phyloP scores from a whole-genome alignment of 2,888 invertebrate genomes.

The Oasisia sp. region DNA sequence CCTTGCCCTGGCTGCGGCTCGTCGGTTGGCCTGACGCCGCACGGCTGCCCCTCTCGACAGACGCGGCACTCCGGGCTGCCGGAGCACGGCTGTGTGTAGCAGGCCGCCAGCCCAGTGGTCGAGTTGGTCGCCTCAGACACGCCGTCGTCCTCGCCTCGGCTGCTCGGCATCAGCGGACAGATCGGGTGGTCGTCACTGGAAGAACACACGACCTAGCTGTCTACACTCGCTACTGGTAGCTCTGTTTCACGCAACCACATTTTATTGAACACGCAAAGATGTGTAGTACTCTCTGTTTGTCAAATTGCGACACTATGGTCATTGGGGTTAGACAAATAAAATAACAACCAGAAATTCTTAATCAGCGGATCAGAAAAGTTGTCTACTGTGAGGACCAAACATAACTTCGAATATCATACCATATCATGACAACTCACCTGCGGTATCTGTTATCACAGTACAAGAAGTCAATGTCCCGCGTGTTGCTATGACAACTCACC shows the following conservation, averaged over 20 bases:
- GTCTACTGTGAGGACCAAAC: too few species aligned
- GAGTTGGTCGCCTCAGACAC: neutral
- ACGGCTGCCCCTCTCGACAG: neutral
- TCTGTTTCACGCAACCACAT: neutral
- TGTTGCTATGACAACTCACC: neutral
- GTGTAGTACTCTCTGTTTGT: neutral
- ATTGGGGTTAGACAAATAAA: too few species aligned
- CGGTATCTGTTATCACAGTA: too few species aligned
- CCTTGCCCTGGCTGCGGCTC: neutral
- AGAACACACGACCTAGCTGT: neutral
- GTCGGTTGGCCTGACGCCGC: neutral
- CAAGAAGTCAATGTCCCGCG: too few species aligned
- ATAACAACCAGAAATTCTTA: too few species aligned
- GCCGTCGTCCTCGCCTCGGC: neutral
- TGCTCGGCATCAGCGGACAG: neutral
- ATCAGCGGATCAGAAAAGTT: too few species aligned
- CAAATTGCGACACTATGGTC: neutral
- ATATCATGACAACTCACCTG: too few species aligned
- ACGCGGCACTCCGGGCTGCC: neutral
- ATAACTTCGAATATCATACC: too few species aligned
- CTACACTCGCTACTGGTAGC: neutral
- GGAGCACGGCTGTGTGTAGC: neutral
- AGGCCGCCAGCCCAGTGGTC: neutral
- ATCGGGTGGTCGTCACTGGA: neutral
- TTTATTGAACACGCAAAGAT: neutral